Base-by-base conservation (phyloP, 2,797 vertebrate genomes). In the Sebastes oblongus region DNA sequence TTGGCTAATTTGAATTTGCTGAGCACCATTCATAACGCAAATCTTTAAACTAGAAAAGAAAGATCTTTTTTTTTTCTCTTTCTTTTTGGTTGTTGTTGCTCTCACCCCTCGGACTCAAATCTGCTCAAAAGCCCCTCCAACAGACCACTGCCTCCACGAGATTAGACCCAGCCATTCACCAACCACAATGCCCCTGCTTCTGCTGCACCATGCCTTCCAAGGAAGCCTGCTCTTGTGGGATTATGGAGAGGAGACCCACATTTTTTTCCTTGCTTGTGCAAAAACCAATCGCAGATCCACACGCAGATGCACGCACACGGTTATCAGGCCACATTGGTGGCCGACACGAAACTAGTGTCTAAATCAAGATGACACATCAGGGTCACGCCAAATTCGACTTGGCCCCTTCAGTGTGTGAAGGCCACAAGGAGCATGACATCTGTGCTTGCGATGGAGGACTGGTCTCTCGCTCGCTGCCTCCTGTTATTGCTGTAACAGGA, bases 311-410 rank as follows among this genome's bases (percentile, higher is more conserved):
- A 27, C 55, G 25, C 80, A 71, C 80, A 27, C 67, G 78, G 70
- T 89, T 89, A 88, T 91, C 82, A 83, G 85, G 76, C 81, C 42
- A 9, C 72, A 55, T 92, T 39, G 83, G 86, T 68, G 61, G 84
- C 69, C 32, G 68, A 83, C 84, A 22, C 22, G 69, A 84, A 86
- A 86, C 81, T 32, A 65, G 80, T 82, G 83, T 88, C 93, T 91
- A 91, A 93, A 92, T 93, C 92, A 86, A 89, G 86, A 92, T 86
- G 95, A 92, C 94, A 94, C 91, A 93, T 92, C 91, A 87, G 93
- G 92, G 93, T 94, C 92, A 92, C 9, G 91, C 88, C 90, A 89
- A 91, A 93, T 88, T 91, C 76, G n/a, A 60, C 90, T 86, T 64
- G 84, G 88, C 88, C 84, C 78, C 84, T 86, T 91, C 84, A 86